These are phyloP conservation scores for Bujurquina vittata DNA, from an alignment of 2,113 vertebrate species.

Conservation along the genomic window DNA sequence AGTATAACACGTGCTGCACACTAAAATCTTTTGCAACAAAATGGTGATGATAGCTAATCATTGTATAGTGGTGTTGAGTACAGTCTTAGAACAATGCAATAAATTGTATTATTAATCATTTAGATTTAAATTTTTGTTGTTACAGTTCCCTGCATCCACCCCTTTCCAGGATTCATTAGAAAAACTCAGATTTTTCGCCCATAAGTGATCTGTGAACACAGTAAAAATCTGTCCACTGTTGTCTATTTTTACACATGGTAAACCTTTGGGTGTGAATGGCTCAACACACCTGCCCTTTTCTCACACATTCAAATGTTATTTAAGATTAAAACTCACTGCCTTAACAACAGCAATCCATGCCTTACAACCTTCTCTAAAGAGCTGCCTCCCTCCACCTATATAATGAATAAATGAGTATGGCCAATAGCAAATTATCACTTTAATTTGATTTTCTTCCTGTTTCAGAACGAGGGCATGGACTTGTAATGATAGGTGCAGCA, in stretches of 20 bases:
- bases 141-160: background rate
- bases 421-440: slow-evolving; percentile 18
- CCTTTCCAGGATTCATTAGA: background rate
- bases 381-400: background rate
- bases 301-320: slow-evolving; percentile 48
- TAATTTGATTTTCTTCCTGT: background rate
- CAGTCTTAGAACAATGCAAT: background rate
- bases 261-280: slow-evolving; percentile 44
- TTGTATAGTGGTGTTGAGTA: background rate
- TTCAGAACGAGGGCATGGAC: slow-evolving; percentile 16
- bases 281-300: slow-evolving; percentile 22
- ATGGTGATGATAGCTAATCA: background rate
- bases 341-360: background rate
- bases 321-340: background rate
- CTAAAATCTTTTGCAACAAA: background rate
- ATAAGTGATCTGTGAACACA: background rate
- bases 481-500: slow-evolving; percentile 19
- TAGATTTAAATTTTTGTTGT: background rate
- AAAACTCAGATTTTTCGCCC: background rate
- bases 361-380: background rate
- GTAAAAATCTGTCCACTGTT: background rate
- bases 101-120: background rate
- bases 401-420: background rate
- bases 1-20: background rate
- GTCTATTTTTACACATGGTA: slow-evolving; percentile 55